Base-by-base conservation (phyloP, 2,888 invertebrate genomes). In the Leptopilina syphax region DNA sequence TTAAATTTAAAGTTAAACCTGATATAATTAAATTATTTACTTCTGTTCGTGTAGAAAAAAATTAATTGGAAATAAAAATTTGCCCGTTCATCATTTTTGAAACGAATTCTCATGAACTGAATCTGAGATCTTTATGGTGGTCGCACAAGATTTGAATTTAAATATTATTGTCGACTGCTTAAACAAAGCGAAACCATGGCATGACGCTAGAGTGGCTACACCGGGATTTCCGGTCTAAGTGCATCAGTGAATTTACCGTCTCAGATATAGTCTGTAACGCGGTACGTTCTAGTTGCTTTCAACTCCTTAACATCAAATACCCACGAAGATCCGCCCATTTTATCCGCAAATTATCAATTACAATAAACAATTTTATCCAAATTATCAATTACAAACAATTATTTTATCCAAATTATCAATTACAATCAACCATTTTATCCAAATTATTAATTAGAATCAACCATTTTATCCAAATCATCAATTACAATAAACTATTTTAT, bases 141-240 rank as follows among this genome's bases (percentile, higher is more conserved):
- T 41, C 78, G 78, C 10, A 41, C 54, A 78, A 18, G 77, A 63
- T 54, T 70, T 27, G 57, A 80, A 80, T 82, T 78, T 80, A 68
- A 80, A 78, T 80, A 82, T 78, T 80, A 79, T 47, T 66, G 76
- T 76, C 66, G 66, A 78, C 73, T 54, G 63, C 76, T 57, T 76
- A 80, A 66, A 77, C 76, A 77, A 77, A 77, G 82, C 78, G 54
- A 60, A 68, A 77, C 41, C 76, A 77, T 76, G 12, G 76, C 60
- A 63, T 77, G 60, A 77, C 66, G 78, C 82, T 67, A 79, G 70
- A 82, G 80, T 81, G 83, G 81, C 80, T 84, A 81, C 79, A 85
- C 82, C 85, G 84, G 79, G 81, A 82, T 84, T 85, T 84, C 84
- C 84, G 85, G 83, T 83, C 80, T 79, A 80, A 82, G 83, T 83